Conservation (phyloP, 37 sponge, comb jelly and placozoan genomes). For the Eunapius fragilis region DNA sequence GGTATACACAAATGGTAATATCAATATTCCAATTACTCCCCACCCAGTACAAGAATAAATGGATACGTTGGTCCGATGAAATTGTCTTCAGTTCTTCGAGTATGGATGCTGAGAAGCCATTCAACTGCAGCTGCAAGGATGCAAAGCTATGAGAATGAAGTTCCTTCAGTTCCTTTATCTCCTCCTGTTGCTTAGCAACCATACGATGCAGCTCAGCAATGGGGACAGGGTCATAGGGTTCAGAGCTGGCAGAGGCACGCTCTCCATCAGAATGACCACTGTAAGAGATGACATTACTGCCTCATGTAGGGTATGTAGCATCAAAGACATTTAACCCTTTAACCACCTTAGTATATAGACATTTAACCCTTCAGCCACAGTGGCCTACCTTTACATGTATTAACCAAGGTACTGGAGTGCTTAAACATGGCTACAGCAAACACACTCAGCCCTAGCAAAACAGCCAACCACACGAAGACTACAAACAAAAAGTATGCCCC, state of each 20-base stretch:
- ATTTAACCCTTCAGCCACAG: background rate
- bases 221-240: background rate
- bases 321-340: background rate
- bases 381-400: too few relatives aligned
- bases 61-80: conserved; percentile 54
- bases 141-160: conserved; percentile 10
- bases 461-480: too few relatives aligned
- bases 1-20: too few relatives aligned
- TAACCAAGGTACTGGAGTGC: too few relatives aligned
- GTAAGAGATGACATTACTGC: background rate
- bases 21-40: background rate
- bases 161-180: conserved; percentile 31
- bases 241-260: background rate
- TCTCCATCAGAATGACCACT: background rate
- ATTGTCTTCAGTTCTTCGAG: conserved; percentile 15
- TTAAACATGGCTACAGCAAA: too few relatives aligned
- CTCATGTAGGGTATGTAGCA: too few relatives aligned
- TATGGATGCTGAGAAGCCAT: background rate
- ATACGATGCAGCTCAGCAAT: conserved; percentile 27
- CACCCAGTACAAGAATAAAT: background rate
- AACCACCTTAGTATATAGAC: background rate
- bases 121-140: conserved; percentile 1
- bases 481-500: too few relatives aligned
- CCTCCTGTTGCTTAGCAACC: conserved; percentile 31
- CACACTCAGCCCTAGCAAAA: too few relatives aligned